phyloP scores from a whole-genome alignment of 1,140 invertebrate species.

The Dendroctonus ponderosae region DNA sequence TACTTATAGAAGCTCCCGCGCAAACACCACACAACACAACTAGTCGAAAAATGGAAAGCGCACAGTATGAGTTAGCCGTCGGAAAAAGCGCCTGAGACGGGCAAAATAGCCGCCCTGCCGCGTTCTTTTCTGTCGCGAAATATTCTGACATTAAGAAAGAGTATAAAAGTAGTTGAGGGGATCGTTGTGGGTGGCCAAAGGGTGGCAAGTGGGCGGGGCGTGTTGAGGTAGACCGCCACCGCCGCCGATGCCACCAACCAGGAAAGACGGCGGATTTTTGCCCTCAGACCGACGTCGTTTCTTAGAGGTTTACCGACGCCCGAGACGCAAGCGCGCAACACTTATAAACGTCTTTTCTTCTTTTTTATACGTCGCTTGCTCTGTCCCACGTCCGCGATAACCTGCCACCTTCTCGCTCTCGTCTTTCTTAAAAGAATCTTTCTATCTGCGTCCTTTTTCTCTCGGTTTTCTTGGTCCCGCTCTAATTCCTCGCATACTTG shows the following conservation, averaged over 20 bases:
- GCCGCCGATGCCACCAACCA: slow-evolving; percentile 52
- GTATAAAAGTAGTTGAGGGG: slow-evolving; percentile 50
- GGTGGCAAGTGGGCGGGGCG: slow-evolving; percentile 48
- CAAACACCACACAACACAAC: slow-evolving; percentile 1
- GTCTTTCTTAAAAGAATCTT: slow-evolving; percentile 33
- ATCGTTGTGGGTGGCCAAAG: slow-evolving; percentile 42
- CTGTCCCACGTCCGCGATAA: slow-evolving; percentile 6
- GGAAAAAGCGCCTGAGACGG: slow-evolving; percentile 15
- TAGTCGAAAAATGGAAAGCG: neutral
- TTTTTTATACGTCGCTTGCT: slow-evolving; percentile 42
- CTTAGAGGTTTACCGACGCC: slow-evolving; percentile 52
- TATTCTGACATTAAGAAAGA: slow-evolving; percentile 52
- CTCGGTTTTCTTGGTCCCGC: slow-evolving; percentile 34
- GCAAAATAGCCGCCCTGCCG: slow-evolving; percentile 24
- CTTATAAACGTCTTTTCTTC: slow-evolving; percentile 50
- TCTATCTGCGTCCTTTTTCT: slow-evolving; percentile 32
- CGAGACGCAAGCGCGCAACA: slow-evolving; percentile 49
- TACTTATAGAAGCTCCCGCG: neutral
- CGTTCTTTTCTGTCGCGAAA: slow-evolving; percentile 50
- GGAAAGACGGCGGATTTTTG: slow-evolving; percentile 54
- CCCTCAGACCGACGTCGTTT: slow-evolving; percentile 52
- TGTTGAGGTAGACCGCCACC: slow-evolving; percentile 53
- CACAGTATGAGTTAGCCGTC: slow-evolving; percentile 8
- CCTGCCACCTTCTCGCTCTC: slow-evolving; percentile 30
- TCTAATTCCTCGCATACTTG: slow-evolving; percentile 36